These are phyloP conservation scores for Agriopis aurantiaria DNA, from an alignment of 2,888 invertebrate species.

Conservation along the genomic window DNA sequence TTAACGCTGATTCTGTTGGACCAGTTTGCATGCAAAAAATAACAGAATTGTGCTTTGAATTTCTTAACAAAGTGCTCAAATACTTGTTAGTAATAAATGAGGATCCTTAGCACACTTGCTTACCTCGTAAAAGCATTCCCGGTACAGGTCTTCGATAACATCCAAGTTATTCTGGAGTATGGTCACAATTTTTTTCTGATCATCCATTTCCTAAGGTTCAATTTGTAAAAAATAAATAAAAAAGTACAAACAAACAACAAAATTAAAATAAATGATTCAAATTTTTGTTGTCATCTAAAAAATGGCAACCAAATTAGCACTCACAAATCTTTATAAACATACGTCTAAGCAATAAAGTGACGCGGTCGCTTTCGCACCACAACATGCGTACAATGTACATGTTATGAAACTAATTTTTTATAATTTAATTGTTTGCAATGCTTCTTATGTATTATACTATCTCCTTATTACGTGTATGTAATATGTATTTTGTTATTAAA, in stretches of 20 bases:
- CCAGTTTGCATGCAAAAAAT: background rate
- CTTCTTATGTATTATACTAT: too few relatives aligned
- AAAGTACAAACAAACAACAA: slow-evolving; percentile 1
- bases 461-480: too few relatives aligned
- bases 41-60: too few relatives aligned
- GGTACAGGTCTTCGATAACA: slow-evolving; percentile 75
- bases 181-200: slow-evolving; percentile 60
- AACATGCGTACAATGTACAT: too few relatives aligned
- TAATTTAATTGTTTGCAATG: too few relatives aligned
- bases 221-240: slow-evolving; percentile 7
- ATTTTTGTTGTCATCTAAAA: slow-evolving; percentile 6
- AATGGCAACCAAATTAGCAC: background rate
- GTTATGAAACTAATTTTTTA: too few relatives aligned
- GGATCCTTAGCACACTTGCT: slow-evolving; percentile 42
- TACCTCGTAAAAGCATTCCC: slow-evolving; percentile 81
- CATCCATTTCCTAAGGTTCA: slow-evolving; percentile 62
- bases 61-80: too few relatives aligned
- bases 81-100: background rate
- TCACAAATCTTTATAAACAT: background rate
- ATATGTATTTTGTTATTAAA: too few relatives aligned
- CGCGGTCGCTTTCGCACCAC: too few relatives aligned
- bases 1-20: background rate
- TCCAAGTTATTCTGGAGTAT: slow-evolving; percentile 69
- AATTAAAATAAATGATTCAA: background rate
- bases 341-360: too few relatives aligned